These are phyloP conservation scores for Nemotelus nigrinus DNA, from an alignment of 2,888 invertebrate genomes.

Conservation along the genomic window DNA sequence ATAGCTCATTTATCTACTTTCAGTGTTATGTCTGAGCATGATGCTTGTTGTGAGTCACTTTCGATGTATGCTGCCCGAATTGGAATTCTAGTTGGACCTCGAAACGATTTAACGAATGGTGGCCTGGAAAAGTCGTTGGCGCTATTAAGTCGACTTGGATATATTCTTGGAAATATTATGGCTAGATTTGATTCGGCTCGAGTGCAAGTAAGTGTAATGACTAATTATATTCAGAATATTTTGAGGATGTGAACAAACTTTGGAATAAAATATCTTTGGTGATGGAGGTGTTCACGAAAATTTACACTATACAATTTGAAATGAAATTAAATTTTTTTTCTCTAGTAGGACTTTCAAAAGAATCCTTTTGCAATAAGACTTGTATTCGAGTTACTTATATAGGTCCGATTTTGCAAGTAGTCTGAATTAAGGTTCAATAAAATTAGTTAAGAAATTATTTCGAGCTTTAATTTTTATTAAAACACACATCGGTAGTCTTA, in stretches of 20 bases:
- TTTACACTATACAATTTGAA: too few species aligned
- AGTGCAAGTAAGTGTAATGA: slow-evolving; percentile 65
- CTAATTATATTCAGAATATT: not conserved
- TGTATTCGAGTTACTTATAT: too few species aligned
- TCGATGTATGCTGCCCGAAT: slow-evolving; percentile 66
- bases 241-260: not conserved
- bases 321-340: too few species aligned
- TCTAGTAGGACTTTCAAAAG: too few species aligned
- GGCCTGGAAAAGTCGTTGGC: slow-evolving; percentile 60
- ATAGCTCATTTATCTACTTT: slow-evolving; percentile 38
- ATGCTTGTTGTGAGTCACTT: slow-evolving; percentile 76
- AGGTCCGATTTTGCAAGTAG: too few species aligned
- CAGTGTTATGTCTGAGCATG: slow-evolving; percentile 82
- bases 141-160: slow-evolving; percentile 72
- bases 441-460: too few species aligned
- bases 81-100: slow-evolving; percentile 63
- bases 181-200: slow-evolving; percentile 80
- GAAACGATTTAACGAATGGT: slow-evolving; percentile 51
- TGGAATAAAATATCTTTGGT: too few species aligned
- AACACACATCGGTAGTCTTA: too few species aligned
- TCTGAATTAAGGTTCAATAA: too few species aligned
- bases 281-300: too few species aligned
- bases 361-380: too few species aligned
- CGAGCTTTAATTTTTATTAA: too few species aligned
- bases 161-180: slow-evolving; percentile 86